Base-by-base conservation (phyloP, 2,888 invertebrate species). In the Folsomia candida region DNA sequence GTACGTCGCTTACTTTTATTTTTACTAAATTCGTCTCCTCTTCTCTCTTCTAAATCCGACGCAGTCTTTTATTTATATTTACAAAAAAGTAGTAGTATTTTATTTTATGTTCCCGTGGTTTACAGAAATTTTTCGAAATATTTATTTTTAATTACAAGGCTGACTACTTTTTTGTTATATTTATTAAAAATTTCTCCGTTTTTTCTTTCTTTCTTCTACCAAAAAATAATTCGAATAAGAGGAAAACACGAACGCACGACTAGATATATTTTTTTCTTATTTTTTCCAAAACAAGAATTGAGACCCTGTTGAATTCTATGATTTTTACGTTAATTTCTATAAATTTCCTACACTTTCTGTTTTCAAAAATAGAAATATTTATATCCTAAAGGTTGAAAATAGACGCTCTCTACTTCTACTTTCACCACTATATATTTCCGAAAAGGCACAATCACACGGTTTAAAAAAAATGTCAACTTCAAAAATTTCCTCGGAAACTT, bases 1-100 rank as follows among this genome's bases (percentile, higher is more conserved):
- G 77, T 77, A 73, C 71, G 71, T 54, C 51, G 27, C 47, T 47
- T 47, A 18, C 9, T n/a, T n/a, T 47, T 59, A 4, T 18, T 59
- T 25, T 59, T 59, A 20, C 22, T 24, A 59, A 59, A 59, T 59
- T 24, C 18, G 22, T 25, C 26, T 24, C 26, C 14, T 57, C 20
- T 57, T 57, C 11, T 47, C 14, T 11, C 54, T 54, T 9, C 18
- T 24, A 6, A 54, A 3, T 54, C 54, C n/a, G n/a, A n/a, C n/a
- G n/a, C n/a, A n/a, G n/a, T n/a, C n/a, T n/a, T n/a, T n/a, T n/a
- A n/a, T n/a, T n/a, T n/a, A 18, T 47, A 18, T 11, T 47, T 9
- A 47, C 9, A 47, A 47, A 20, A 59, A 59, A 59, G 25, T 59
- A 25, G 59, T 25, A 6, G 59, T 24, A 22, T 18, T 54, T 47